Evolutionary conservation across 2,113 vertebrate species (phyloP), one percentile per base, ranked within the genome.

Genomic region (Myanophis thanlyinensis): DNA sequence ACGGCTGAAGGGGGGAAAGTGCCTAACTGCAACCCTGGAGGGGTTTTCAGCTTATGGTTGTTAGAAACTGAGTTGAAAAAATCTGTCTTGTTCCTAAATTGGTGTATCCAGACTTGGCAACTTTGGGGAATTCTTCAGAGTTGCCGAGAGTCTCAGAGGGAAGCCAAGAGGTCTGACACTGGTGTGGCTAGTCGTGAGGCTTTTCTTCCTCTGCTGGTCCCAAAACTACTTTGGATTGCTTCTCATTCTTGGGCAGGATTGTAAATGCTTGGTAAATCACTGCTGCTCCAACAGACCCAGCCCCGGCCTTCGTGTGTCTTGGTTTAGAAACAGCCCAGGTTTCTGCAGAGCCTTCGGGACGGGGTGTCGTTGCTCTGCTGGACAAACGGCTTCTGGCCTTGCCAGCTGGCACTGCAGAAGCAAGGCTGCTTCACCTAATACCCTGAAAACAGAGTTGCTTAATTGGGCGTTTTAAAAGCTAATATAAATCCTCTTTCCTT

Each of bases 161-260:
- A 88, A 25, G 51, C 23, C 4, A 84, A 51, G 23, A 46, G 46
- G 23, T 91, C 95, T 96, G 93, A 90, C 95, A 40, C 91, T 95
- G 96, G 84, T 91, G 20, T 67, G 62, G 30, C n/a, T 35, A 2
- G n/a, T 18, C 5, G n/a, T n/a, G 59, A n/a, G 3, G 30, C 30
- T 30, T n/a, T 4, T 85, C 85, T 89, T 27, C 91, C 90, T 91
- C 62, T 25, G 53, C 90, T 94, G 93, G 93, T 93, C 91, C 59
- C 59, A 62, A 13, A 62, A 40, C 95, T 95, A 94, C 47, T 46
- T 94, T 96, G 95, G 93, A 11, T 25, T 51, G 62, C 44, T 54
- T n/a, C 13, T 27, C 85, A 4, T 86, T 86, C 44, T 23, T 40
- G n/a, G 89, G 18, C 35, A 40, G 4, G 48, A 25, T 44, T 40